A percentile compares a stretch with the other conserved stretches of the same genome.
Conservation (phyloP, 2,797 vertebrate species). For the Choloepus didactylus region DNA sequence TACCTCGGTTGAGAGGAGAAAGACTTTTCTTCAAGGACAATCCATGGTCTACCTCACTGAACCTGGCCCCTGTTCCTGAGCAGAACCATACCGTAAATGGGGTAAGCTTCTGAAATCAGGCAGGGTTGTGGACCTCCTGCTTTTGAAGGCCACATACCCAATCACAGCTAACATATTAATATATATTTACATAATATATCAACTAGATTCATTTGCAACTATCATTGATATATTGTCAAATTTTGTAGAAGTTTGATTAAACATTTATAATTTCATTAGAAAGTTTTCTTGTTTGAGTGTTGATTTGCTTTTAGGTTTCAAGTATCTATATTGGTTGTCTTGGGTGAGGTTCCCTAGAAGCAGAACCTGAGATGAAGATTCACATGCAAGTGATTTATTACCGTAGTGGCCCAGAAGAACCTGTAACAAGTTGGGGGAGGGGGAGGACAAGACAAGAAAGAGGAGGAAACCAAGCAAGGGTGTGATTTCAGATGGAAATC, state of each 20-base stretch:
- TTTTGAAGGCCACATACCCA: background rate
- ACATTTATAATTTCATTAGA: background rate
- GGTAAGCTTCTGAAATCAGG: background rate
- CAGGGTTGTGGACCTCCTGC: background rate
- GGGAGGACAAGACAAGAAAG: background rate
- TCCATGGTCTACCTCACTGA: background rate
- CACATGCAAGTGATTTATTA: background rate
- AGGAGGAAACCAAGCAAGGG: background rate
- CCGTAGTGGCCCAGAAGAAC: background rate
- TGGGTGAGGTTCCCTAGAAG: background rate
- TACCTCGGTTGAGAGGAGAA: background rate
- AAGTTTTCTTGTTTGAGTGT: background rate
- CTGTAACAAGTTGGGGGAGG: background rate
- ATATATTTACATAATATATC: background rate
- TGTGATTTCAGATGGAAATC: background rate
- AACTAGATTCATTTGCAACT: background rate
- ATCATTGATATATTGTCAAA: background rate
- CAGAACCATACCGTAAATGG: background rate
- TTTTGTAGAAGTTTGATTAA: background rate
- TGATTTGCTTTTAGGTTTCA: slow-evolving; percentile 29
- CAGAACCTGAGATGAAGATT: background rate
- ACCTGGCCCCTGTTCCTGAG: background rate
- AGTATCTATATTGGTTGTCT: background rate
- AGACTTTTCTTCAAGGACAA: slow-evolving; percentile 22
- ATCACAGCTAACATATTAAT: background rate